Conservation (phyloP, 2,888 invertebrate species). For the Horisme vitalbata region DNA sequence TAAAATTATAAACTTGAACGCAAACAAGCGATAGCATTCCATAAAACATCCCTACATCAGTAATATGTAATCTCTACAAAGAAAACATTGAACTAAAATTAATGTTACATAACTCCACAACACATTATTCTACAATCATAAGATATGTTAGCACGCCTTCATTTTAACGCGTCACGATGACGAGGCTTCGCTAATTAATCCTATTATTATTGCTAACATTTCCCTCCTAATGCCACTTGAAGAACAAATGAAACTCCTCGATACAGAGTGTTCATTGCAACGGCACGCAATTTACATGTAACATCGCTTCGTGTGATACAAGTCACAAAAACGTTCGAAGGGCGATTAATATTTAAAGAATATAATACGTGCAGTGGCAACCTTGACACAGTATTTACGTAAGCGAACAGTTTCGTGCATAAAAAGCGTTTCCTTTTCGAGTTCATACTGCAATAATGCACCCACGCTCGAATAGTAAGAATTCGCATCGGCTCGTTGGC, state of each 20-base stretch:
- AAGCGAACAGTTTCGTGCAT: slow-evolving; percentile 30
- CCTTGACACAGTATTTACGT: slow-evolving; percentile 44
- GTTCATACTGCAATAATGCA: slow-evolving; percentile 20
- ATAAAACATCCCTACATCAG: slow-evolving; percentile 62
- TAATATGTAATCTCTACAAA: slow-evolving; percentile 76
- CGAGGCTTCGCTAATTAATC: slow-evolving; percentile 63
- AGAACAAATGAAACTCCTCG: slow-evolving; percentile 34
- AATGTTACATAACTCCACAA: slow-evolving; percentile 63
- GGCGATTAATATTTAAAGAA: slow-evolving; percentile 49
- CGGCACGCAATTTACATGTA: slow-evolving; percentile 6
- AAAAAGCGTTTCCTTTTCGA: slow-evolving; percentile 21
- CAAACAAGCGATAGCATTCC: slow-evolving; percentile 62
- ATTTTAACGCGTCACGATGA: slow-evolving; percentile 22
- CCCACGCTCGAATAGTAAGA: slow-evolving; percentile 32
- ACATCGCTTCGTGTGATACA: slow-evolving; percentile 29
- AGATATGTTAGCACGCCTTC: slow-evolving; percentile 75
- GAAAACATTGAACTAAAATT: slow-evolving; percentile 78
- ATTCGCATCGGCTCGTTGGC: slow-evolving; percentile 19
- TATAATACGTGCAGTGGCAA: slow-evolving; percentile 44
- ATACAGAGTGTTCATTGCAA: slow-evolving; percentile 32
- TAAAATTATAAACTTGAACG: slow-evolving; percentile 12
- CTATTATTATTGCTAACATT: slow-evolving; percentile 71
- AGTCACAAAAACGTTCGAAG: slow-evolving; percentile 44
- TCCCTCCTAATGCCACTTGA: slow-evolving; percentile 54
- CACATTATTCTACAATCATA: slow-evolving; percentile 62